Percentiles rank a stretch among this genome's conserved stretches.
Conservation (phyloP, 2,888 invertebrate genomes). For the Rhagium mordax region DNA sequence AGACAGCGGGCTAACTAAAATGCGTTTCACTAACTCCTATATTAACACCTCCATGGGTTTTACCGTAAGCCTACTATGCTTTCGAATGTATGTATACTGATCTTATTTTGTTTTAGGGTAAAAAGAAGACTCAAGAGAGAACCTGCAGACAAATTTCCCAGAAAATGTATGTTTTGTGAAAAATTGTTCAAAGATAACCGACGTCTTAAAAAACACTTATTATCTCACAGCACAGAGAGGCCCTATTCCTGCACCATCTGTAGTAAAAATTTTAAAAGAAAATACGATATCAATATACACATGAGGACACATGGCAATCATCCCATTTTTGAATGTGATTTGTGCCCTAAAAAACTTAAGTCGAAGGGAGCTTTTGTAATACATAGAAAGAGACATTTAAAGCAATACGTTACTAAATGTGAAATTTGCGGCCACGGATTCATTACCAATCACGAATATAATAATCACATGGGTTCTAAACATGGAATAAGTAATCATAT, state of each 20-base stretch:
- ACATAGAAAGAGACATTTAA: slow-evolving; percentile 72
- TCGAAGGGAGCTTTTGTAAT: slow-evolving; percentile 64
- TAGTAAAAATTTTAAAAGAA: slow-evolving; percentile 64
- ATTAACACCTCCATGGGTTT: no score
- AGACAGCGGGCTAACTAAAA: no score
- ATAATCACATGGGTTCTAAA: slow-evolving; percentile 57
- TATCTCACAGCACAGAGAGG: slow-evolving; percentile 43
- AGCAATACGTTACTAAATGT: slow-evolving; percentile 72
- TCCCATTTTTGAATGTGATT: slow-evolving; percentile 66
- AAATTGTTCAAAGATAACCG: slow-evolving; percentile 44
- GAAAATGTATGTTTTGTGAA: slow-evolving; percentile 46
- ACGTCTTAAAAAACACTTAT: slow-evolving; percentile 43
- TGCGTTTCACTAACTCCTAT: no score
- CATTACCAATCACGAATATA: slow-evolving; percentile 60
- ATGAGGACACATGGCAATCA: slow-evolving; percentile 29
- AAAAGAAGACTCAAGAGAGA: background rate
- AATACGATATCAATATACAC: slow-evolving; percentile 38
- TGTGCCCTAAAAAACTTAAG: slow-evolving; percentile 73
- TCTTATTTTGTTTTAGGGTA: background rate
- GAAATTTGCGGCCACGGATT: slow-evolving; percentile 58
- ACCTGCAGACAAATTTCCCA: background rate
- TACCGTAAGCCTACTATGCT: no score
- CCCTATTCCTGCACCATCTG: slow-evolving; percentile 62
- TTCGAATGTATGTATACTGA: no score
- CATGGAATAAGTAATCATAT: slow-evolving; percentile 52